Evolutionary conservation across 1,140 invertebrate genomes (phyloP).

Genomic region (Sycobia sp.): DNA sequence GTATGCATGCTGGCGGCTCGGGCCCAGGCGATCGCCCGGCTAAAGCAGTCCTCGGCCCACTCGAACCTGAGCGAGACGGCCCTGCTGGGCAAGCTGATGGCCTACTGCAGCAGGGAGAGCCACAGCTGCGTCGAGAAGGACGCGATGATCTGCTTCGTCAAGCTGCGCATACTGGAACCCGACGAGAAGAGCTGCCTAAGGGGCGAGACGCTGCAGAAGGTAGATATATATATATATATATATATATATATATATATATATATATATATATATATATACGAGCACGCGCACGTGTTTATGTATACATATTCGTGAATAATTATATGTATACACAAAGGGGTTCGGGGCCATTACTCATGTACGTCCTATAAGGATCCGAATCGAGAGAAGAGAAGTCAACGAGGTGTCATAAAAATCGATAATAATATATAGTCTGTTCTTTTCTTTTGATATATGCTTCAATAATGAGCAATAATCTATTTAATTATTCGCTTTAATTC

Average conservation of each 20-base stretch:
- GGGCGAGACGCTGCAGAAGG: conserved; percentile 82
- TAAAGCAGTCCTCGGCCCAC: conserved; percentile 80
- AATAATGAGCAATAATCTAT: no score
- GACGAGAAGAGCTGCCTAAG: conserved; percentile 91
- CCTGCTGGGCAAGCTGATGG: conserved; percentile 94
- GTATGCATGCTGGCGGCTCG: conserved; percentile 94
- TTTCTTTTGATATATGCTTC: no score
- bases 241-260: conserved; percentile 3
- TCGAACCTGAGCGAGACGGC: conserved; percentile 93
- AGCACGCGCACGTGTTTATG: no score
- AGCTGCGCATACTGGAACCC: conserved; percentile 93
- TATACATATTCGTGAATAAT: not conserved
- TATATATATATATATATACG: conserved; percentile 5
- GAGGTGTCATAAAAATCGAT: no score
- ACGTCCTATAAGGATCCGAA: no score
- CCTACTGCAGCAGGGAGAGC: conserved; percentile 90
- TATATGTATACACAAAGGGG: no score
- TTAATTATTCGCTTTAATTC: no score
- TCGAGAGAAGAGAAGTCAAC: no score
- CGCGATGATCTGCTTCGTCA: conserved; percentile 98
- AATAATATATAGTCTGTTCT: no score
- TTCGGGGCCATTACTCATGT: no score
- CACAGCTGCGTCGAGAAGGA: conserved; percentile 99
- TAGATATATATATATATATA: no score
- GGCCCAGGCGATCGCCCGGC: conserved; percentile 87